A percentile compares a stretch with the other conserved stretches of the same genome.
phyloP scores from a whole-genome alignment of 2,113 vertebrate species.

The Clinocottus analis region DNA sequence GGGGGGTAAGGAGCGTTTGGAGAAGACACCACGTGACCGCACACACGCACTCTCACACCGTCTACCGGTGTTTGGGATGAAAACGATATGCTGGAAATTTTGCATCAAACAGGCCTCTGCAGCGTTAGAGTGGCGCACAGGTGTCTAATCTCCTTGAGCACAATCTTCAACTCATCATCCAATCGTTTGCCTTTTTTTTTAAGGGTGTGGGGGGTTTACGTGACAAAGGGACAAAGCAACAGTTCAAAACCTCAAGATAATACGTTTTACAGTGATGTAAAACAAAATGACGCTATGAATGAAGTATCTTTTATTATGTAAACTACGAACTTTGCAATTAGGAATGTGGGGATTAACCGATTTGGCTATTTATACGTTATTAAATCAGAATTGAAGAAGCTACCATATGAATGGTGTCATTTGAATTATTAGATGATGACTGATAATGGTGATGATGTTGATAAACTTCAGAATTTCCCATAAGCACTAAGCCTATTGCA shows the following conservation, averaged over 20 bases:
- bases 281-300: too few species aligned
- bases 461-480: not conserved
- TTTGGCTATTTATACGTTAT: not conserved
- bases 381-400: not conserved
- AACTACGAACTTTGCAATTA: not conserved
- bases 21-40: conserved; percentile 30
- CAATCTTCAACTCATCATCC: not conserved
- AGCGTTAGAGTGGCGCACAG: not conserved
- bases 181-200: not conserved
- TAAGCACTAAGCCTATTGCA: too few species aligned
- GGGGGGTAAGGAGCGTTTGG: conserved; percentile 26
- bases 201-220: not conserved
- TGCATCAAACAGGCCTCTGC: conserved; percentile 14
- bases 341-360: not conserved
- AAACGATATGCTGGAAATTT: conserved; percentile 23
- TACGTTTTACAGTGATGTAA: too few species aligned
- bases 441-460: not conserved
- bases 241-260: not conserved
- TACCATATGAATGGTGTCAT: not conserved
- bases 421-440: not conserved
- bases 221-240: not conserved
- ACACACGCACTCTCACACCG: not conserved
- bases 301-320: not conserved
- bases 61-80: conserved; percentile 14
- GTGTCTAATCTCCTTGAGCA: not conserved